These are phyloP conservation scores for Chondrilla cf. caribensis DNA, from an alignment of 37 sponge, comb jelly and placozoan species.

Conservation along the genomic window DNA sequence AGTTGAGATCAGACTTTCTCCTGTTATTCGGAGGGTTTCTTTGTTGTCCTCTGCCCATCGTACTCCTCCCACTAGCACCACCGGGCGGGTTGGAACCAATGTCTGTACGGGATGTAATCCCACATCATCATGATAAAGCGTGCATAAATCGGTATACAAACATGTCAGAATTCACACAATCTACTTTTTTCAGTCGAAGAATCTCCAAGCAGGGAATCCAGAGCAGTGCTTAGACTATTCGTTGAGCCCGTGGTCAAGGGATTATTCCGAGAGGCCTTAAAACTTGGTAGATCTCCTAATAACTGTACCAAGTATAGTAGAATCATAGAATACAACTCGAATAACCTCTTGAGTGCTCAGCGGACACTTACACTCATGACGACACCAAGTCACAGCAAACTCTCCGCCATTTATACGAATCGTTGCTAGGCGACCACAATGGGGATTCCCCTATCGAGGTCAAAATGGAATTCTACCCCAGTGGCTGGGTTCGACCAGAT, in stretches of 20 bases:
- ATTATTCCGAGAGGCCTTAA: not conserved
- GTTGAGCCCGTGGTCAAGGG: not conserved
- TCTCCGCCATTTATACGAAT: conserved; percentile 8
- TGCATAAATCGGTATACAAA: too few species aligned
- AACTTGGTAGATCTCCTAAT: not conserved
- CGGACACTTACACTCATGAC: not conserved
- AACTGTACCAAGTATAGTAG: not conserved
- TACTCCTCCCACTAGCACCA: not conserved
- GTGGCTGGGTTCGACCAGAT: conserved; percentile 10
- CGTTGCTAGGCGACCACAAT: conserved; percentile 12
- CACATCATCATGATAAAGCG: too few species aligned
- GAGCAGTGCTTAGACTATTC: not conserved
- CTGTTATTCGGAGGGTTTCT: not conserved
- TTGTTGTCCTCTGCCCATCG: not conserved
- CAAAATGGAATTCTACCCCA: conserved; percentile 19
- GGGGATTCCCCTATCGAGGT: conserved; percentile 3
- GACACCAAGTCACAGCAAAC: not conserved
- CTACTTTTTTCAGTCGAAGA: too few species aligned
- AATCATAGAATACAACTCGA: not conserved
- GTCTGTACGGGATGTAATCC: too few species aligned
- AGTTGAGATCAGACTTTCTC: not conserved
- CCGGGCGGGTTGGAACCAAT: too few species aligned
- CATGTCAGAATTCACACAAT: too few species aligned
- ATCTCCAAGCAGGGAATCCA: conserved; percentile 10
- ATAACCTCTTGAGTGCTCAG: not conserved